Base-by-base conservation (phyloP, 2,797 vertebrate species). In the Passerculus sandwichensis region DNA sequence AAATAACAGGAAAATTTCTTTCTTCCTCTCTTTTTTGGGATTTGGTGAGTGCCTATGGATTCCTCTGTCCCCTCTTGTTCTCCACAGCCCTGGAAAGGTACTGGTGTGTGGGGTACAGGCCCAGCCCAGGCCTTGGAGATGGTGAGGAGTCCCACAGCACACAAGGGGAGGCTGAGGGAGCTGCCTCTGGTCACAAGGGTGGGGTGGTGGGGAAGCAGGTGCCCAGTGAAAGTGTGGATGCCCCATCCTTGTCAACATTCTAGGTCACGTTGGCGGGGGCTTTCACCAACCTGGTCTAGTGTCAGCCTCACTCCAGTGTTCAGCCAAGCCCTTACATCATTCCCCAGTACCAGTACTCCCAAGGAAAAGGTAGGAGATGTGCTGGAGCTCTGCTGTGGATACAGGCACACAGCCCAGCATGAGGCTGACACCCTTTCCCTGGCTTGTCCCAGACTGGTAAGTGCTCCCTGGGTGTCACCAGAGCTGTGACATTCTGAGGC, bases 391-490 rank as follows among this genome's bases (percentile, higher is more conserved):
- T 80, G 29, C 69, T 74, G 40, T 26, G 47, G 47, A 19, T 27
- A 15, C 3, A n/a, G 61, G 38, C 19, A 12, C 19, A 12, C 45
- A 60, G 69, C 45, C 20, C 44, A 53, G n/a, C 3, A 11, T 17
- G 51, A 59, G 45, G 19, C 53, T 73, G 61, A 30, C 20, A 66
- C 8, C 22, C 14, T 80, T 53, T 34, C 53, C n/a, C 40, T n/a
- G 47, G 69, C 40, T 47, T 53, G 40, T 47, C 40, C n/a, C 60
- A 53, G 67, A 15, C 19, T 17, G 29, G 6, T 0, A 1, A 40
- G n/a, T 18, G 61, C 25, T 60, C 53, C 27, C 38, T 40, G 40
- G 7, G 9, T 6, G 5, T 32, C 16, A 3, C 69, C 1, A 0
- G 38, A 66, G 6, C 38, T 9, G 2, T 6, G 23, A 10, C 4